These are phyloP conservation scores for Fregetta grallaria DNA, from an alignment of 2,113 vertebrate genomes.

Conservation along the genomic window DNA sequence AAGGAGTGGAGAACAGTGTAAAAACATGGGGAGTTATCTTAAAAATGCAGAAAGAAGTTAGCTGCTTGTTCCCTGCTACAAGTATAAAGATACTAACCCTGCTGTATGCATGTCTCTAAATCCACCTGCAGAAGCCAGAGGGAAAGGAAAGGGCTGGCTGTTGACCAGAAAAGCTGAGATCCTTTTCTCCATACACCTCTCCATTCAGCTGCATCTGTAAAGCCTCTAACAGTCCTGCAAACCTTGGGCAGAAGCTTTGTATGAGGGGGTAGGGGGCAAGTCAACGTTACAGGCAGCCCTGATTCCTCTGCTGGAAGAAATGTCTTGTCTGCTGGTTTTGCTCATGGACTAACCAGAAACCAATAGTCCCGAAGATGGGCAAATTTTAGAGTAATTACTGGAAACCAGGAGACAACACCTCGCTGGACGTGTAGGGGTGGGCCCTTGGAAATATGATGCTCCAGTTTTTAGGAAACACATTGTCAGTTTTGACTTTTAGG, in stretches of 20 bases:
- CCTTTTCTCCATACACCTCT: background rate
- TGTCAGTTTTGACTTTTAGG: background rate
- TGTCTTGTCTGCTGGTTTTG: background rate
- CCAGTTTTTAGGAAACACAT: background rate
- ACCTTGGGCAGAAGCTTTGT: background rate
- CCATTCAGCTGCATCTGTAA: background rate
- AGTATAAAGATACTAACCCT: background rate
- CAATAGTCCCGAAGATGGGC: background rate
- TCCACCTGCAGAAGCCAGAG: background rate
- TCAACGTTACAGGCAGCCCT: background rate
- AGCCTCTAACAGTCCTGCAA: background rate
- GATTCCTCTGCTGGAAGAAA: background rate
- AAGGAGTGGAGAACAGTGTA: background rate
- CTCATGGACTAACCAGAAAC: background rate
- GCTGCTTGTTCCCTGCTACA: background rate
- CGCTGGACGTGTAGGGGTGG: too few species aligned
- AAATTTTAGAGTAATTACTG: background rate
- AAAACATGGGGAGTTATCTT: background rate
- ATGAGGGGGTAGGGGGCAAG: background rate
- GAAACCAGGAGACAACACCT: background rate
- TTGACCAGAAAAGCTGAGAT: background rate
- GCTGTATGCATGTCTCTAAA: background rate
- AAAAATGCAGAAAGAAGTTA: background rate
- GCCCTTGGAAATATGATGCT: background rate
- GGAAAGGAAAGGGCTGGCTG: background rate